A percentile compares a stretch with the other conserved stretches of the same genome.
These are phyloP conservation scores for rat (Rattus norvegicus) DNA, from an alignment of 2,113 vertebrate species.

Conservation along the genomic window GRCr8 NC_086027.1:110772001-110772500, in stretches of 20 bases:
- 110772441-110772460: neutral
- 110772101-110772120: neutral
- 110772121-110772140: neutral
- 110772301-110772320: neutral
- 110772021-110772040: neutral
- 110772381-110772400: neutral
- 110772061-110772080: neutral
- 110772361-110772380: neutral
- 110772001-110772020: neutral
- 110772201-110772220: neutral
- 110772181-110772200: neutral
- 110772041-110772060: neutral
- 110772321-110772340: neutral
- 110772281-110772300: neutral
- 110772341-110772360: neutral
- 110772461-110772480: neutral
- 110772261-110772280: neutral
- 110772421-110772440: neutral
- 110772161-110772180: neutral
- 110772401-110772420: neutral
- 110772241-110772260: neutral
- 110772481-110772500: neutral
- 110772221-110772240: neutral
- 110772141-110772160: neutral
- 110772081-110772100: neutral